Conservation (phyloP, 2,888 invertebrate species). For the Cataglyphis rosenhaueri region DNA sequence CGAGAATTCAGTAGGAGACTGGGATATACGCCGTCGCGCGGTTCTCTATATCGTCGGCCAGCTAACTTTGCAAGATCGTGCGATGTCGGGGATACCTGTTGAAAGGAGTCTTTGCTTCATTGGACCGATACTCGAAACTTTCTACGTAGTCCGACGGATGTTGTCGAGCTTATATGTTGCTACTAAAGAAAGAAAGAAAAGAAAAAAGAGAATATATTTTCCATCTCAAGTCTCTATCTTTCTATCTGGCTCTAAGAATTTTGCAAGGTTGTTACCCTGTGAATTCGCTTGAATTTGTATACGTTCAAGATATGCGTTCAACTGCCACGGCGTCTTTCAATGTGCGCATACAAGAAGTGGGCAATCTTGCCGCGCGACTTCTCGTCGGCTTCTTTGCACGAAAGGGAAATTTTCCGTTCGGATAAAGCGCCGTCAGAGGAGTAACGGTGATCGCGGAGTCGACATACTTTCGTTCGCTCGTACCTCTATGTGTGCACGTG, state of each 20-base stretch:
- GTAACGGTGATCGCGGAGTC: conserved; percentile 45
- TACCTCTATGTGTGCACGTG: conserved; percentile 27
- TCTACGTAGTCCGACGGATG: conserved; percentile 16
- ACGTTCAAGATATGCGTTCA: conserved; percentile 25
- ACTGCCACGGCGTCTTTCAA: conserved; percentile 32
- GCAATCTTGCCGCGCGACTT: conserved; percentile 52
- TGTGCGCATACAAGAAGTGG: conserved; percentile 45
- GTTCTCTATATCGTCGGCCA: conserved; percentile 53
- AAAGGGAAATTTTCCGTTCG: conserved; percentile 62
- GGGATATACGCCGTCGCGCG: conserved; percentile 54
- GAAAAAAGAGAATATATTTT: conserved; percentile 2
- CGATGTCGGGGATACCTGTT: conserved; percentile 75
- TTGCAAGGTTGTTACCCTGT: neutral
- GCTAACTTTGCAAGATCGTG: conserved; percentile 59
- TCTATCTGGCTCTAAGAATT: neutral
- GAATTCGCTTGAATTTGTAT: conserved; percentile 37
- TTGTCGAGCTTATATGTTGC: conserved; percentile 2
- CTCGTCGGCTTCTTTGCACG: conserved; percentile 40
- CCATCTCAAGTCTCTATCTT: conserved; percentile 28
- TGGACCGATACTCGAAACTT: conserved; percentile 57
- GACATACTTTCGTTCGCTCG: conserved; percentile 39
- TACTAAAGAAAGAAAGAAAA: neutral
- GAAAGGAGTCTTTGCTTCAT: conserved; percentile 64
- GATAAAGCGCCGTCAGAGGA: conserved; percentile 59
- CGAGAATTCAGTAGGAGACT: conserved; percentile 64